Evolutionary conservation across 2,797 vertebrate genomes (phyloP), one percentile per base, ranked within the genome.

Genomic region (Dromococcyx pavoninus): DNA sequence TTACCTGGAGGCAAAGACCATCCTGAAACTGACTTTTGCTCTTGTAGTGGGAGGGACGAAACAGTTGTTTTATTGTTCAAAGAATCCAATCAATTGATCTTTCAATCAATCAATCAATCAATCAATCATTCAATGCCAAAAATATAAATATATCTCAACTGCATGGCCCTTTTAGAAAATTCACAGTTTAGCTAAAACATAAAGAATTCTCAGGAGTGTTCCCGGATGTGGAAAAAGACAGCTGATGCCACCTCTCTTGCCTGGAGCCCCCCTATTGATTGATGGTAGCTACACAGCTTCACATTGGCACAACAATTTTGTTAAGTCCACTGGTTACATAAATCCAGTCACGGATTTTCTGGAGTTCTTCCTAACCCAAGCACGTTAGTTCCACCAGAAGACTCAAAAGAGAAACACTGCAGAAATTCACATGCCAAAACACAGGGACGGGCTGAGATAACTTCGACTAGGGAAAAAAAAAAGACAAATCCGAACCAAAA

Each of bases 141-240:
- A 97, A 95, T 91, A 96, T 37, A 94, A 46, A 22, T 94, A 43
- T 80, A 69, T 88, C 86, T 82, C 79, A 84, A 66, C 61, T 76
- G 43, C 66, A 86, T 1, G 87, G 56, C 85, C 83, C 85, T 93
- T 90, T 89, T 91, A 95, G 85, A 91, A 96, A 96, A 96, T 93
- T 96, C 96, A 95, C 95, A 97, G 96, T 83, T 95, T 91, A 33
- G 56, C 82, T 73, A 81, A 79, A 64, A 70, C 51, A 46, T 46
- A 91, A 93, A 93, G 62, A 75, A 73, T 85, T 86, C 87, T 57
- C 56, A 57, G 70, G 83, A 93, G 54, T 21, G 73, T 92, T 85
- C 75, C 53, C 57, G 72, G 85, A 24, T 37, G 46, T 0, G 1
- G 77, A n/a, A 87, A 72, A 84, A 51, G 35, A 8, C 28, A 72